Evolutionary conservation across 1,140 invertebrate genomes (phyloP), one percentile per base, ranked within the genome.

Genomic region (Drosophila bocqueti): DNA sequence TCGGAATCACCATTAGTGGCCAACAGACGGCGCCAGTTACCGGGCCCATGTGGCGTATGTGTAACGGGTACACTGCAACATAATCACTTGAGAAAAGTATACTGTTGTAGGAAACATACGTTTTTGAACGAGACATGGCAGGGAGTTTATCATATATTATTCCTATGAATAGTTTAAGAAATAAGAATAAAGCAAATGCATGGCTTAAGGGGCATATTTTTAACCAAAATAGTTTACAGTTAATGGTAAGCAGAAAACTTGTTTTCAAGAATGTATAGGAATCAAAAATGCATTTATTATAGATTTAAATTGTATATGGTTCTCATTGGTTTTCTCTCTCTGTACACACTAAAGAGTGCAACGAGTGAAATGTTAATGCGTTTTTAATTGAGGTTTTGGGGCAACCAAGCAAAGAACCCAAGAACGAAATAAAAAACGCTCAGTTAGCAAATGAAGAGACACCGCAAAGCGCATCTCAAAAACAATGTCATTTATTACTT

Each of bases 321-420:
- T 31, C 47, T 11, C 26, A 1, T 10, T 5, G 15, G 21, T 16
- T 40, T 57, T 57, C 21, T 26, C 16, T 40, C 21, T 57, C 36
- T 57, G 54, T 57, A 57, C 21, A 4, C 15, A 24, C 36, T 31
- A 63, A 72, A 77, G 77, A 90, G 76, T 90, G 85, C 85, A 90
- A 71, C 81, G 81, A 90, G 81, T 82, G 82, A 91, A 90, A 85
- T 90, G 85, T 85, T 92, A 92, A 92, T 92, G 91, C 83, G 91
- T 91, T 92, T 92, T 92, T 92, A 92, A 92, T 92, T 92, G 86
- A 91, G 90, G 91, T 91, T 84, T 92, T 78, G 81, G 85, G 75
- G 65, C 81, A 73, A 72, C 75, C 75, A 89, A 83, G 58, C 83
- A 76, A 79, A 65, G 74, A 79, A 55, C 46, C 15, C 24, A 31